Evolutionary conservation across 2,888 invertebrate genomes (phyloP).

Genomic region (Nomada ruficornis): DNA sequence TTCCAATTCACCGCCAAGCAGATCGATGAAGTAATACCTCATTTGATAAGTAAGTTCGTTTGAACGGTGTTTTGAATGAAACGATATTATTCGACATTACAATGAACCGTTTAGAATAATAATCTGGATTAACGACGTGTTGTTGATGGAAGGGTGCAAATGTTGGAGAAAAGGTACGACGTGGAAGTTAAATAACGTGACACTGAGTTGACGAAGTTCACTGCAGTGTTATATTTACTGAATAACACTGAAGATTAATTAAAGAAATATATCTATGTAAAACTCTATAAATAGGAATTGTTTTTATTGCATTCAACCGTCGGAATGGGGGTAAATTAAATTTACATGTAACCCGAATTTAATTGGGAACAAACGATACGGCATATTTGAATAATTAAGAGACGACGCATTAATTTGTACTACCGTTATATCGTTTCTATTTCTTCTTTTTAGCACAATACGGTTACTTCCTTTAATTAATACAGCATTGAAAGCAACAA

Average conservation of each 20-base stretch:
- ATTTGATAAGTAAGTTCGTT: too few relatives aligned
- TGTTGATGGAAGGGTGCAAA: neutral
- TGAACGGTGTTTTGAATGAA: too few relatives aligned
- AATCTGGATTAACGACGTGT: too few relatives aligned
- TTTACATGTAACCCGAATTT: neutral
- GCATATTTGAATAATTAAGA: neutral
- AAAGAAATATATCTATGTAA: too few relatives aligned
- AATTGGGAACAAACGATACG: neutral
- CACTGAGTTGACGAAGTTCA: neutral
- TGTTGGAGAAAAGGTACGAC: neutral
- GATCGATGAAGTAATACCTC: too few relatives aligned
- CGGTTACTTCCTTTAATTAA: neutral
- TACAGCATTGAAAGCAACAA: neutral
- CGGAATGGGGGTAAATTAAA: neutral
- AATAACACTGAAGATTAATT: neutral
- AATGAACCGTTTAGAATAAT: too few relatives aligned
- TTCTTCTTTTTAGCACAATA: neutral
- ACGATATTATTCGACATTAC: too few relatives aligned
- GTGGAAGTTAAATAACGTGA: neutral
- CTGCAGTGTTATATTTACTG: neutral
- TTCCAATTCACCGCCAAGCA: too few relatives aligned
- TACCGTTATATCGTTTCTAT: neutral
- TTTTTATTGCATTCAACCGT: too few relatives aligned
- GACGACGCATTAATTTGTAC: neutral
- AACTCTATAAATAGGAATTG: too few relatives aligned